Conservation (phyloP, 1,140 invertebrate species). For the Neodiprion lecontei region DNA sequence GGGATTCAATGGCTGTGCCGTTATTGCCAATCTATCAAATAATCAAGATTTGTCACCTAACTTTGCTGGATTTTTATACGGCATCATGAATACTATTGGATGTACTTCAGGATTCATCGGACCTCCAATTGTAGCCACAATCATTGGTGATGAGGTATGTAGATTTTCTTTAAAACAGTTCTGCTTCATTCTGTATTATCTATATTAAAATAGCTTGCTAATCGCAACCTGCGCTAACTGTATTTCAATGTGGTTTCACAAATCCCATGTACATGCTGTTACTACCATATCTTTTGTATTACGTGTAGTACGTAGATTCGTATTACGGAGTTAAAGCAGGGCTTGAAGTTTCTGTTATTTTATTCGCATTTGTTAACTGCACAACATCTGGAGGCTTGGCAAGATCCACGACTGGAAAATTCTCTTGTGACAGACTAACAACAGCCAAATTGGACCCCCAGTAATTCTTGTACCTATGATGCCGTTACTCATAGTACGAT, state of each 20-base stretch:
- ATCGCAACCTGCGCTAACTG: neutral
- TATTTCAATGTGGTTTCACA: neutral
- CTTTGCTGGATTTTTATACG: constrained; percentile 77
- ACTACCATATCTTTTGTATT: neutral
- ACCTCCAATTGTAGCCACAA: constrained; percentile 54
- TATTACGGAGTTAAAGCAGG: neutral
- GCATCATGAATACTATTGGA: constrained; percentile 75
- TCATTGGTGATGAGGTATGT: constrained; percentile 37
- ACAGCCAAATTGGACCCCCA: neutral
- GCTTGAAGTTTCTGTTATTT: neutral
- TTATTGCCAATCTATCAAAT: constrained; percentile 81
- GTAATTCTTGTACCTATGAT: neutral
- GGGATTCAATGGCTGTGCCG: constrained; percentile 82
- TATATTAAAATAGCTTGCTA: neutral
- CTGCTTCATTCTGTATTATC: neutral
- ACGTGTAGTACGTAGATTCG: neutral
- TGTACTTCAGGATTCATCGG: constrained; percentile 72
- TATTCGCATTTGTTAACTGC: neutral
- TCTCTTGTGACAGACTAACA: neutral
- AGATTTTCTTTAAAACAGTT: neutral
- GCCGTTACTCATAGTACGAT: constrained; percentile 40
- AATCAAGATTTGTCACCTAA: constrained; percentile 83
- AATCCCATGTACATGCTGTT: neutral
- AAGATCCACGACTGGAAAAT: too few species aligned
- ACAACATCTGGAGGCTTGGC: neutral